Percentiles rank a stretch among this genome's conserved stretches.
Conservation (phyloP, 2,797 vertebrate genomes). For the Mormyrops attenuatus region DNA sequence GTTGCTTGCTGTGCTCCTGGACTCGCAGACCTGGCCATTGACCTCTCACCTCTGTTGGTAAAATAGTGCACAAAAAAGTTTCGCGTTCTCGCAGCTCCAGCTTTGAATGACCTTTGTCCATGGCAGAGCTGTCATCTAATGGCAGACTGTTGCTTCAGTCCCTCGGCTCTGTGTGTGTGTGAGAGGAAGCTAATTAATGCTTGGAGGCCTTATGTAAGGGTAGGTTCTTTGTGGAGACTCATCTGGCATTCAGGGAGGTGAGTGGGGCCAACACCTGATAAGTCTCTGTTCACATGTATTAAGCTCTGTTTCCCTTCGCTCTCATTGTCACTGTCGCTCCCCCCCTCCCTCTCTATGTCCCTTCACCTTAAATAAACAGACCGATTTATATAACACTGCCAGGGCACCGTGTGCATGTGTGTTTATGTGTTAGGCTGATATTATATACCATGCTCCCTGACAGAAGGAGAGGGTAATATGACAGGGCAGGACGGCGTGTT, state of each 20-base stretch:
- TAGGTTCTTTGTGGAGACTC: neutral
- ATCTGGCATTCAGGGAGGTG: neutral
- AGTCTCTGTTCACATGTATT: neutral
- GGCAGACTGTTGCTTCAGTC: neutral
- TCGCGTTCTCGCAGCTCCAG: slow-evolving; percentile 29
- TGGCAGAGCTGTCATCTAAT: slow-evolving; percentile 29
- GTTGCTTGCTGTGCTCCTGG: neutral
- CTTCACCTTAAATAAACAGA: neutral
- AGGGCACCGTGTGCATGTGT: neutral
- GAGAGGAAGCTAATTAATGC: neutral
- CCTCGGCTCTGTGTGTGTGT: neutral
- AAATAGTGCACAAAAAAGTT: neutral
- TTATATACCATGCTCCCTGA: neutral
- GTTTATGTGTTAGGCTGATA: slow-evolving; percentile 14
- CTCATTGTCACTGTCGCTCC: neutral
- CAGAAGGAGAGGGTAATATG: neutral
- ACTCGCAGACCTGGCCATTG: neutral
- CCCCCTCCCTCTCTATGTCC: neutral
- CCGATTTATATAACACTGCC: neutral
- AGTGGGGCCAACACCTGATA: neutral
- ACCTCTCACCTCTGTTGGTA: slow-evolving; percentile 25
- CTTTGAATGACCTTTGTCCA: slow-evolving; percentile 48
- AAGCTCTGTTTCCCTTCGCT: neutral
- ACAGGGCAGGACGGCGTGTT: neutral
- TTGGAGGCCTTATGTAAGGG: neutral